Evolutionary conservation across 2,888 invertebrate species (phyloP).

Genomic region (Tipula unca): DNA sequence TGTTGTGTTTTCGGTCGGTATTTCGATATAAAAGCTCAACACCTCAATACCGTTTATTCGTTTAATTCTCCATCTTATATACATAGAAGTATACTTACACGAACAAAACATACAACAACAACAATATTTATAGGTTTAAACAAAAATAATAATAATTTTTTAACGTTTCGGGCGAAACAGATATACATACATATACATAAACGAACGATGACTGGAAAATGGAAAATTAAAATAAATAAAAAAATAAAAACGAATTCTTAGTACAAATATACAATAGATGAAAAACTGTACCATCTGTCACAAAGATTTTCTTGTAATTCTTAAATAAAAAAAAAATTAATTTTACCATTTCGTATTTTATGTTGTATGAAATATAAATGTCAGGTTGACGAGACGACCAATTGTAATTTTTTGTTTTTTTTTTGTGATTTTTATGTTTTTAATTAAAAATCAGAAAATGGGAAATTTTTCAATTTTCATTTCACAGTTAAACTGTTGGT

Average conservation of each 20-base stretch:
- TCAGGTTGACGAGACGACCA: constrained; percentile 4
- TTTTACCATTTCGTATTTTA: not conserved
- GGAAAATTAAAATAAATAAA: not conserved
- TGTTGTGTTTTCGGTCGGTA: not conserved
- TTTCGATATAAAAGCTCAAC: not conserved
- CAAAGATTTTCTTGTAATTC: not conserved
- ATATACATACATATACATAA: not conserved
- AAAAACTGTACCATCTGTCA: not conserved
- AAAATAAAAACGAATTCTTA: not conserved
- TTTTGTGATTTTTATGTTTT: not conserved
- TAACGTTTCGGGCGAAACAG: not conserved
- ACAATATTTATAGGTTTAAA: too few relatives aligned
- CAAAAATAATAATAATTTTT: not conserved
- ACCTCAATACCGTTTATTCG: not conserved
- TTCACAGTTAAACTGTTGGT: not conserved
- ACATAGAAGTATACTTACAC: too few relatives aligned
- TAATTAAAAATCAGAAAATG: not conserved
- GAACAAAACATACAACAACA: too few relatives aligned
- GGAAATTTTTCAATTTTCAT: not conserved
- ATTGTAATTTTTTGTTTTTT: not conserved
- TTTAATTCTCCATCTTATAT: not conserved
- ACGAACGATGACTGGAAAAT: not conserved
- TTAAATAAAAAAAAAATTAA: not conserved
- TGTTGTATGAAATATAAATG: not conserved
- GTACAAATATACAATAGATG: not conserved